A percentile compares a stretch with the other conserved stretches of the same genome.
phyloP scores from a whole-genome alignment of 2,797 vertebrate species.

The Hapalemur alaotrensis region DNA sequence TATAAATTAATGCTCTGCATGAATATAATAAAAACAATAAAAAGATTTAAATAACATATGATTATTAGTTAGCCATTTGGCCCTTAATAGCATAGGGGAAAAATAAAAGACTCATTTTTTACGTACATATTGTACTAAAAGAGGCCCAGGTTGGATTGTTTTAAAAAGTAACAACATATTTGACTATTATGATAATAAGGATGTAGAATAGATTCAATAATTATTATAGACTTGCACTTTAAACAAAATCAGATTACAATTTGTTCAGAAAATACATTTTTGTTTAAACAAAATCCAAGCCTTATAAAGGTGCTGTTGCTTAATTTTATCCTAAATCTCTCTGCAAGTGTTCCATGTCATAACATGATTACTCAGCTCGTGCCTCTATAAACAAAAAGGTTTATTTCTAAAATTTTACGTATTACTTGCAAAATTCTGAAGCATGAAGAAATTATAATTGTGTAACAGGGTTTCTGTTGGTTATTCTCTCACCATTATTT shows the following conservation, averaged over 20 bases:
- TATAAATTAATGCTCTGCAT: constrained; percentile 49
- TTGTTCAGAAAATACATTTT: constrained; percentile 21
- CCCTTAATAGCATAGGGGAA: neutral
- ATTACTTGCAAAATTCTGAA: constrained; percentile 73
- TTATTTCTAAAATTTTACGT: constrained; percentile 68
- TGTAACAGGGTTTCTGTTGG: constrained; percentile 64
- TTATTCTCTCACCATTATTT: constrained; percentile 78
- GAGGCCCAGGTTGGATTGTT: constrained; percentile 37
- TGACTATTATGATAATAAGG: neutral
- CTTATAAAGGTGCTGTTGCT: constrained; percentile 1
- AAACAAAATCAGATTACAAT: constrained; percentile 14
- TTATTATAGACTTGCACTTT: neutral
- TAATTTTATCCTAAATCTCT: constrained; percentile 59
- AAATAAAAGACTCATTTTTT: constrained; percentile 36
- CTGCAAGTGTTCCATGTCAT: constrained; percentile 36
- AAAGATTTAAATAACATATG: neutral
- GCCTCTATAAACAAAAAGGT: constrained; percentile 68
- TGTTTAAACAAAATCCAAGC: constrained; percentile 39
- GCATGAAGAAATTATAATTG: constrained; percentile 64
- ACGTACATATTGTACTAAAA: constrained; percentile 49
- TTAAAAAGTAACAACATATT: constrained; percentile 27
- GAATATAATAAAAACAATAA: constrained; percentile 27
- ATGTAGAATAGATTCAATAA: neutral
- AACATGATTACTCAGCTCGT: constrained; percentile 64
- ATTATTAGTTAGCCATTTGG: constrained; percentile 16